Conservation (phyloP, 1,140 invertebrate genomes). For the Panagrolaimus sp. region DNA sequence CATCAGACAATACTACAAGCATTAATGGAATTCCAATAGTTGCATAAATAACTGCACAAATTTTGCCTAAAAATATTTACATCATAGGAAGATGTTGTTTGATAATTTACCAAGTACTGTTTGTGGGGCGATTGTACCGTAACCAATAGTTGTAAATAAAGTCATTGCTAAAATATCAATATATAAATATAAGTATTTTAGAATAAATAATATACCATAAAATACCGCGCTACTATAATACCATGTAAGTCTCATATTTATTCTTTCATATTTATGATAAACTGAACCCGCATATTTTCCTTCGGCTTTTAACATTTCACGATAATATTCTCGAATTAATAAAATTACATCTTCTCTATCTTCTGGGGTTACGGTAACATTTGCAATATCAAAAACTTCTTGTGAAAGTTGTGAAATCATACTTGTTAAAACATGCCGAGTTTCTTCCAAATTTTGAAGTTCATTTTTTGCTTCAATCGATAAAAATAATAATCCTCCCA, state of each 20-base stretch:
- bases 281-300: slow-evolving; percentile 10
- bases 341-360: slow-evolving; percentile 5
- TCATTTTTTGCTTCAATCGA: slow-evolving; percentile 13
- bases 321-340: slow-evolving; percentile 3
- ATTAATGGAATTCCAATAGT: slow-evolving; percentile 16
- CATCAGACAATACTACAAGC: slow-evolving; percentile 7
- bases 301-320: slow-evolving; percentile 13
- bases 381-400: neutral
- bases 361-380: slow-evolving; percentile 7
- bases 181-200: neutral
- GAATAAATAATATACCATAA: neutral
- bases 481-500: slow-evolving; percentile 14
- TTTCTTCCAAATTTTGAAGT: slow-evolving; percentile 1
- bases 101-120: neutral
- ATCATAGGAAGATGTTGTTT: no score
- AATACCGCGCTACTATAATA: slow-evolving; percentile 10
- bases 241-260: slow-evolving; percentile 15
- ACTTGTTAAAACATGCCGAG: neutral
- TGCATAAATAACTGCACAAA: slow-evolving; percentile 3
- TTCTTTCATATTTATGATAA: slow-evolving; percentile 17
- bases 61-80: neutral
- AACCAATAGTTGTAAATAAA: slow-evolving; percentile 17
- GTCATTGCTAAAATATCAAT: slow-evolving; percentile 6
- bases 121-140: neutral
- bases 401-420: neutral